Percentiles rank a stretch among this genome's conserved stretches.
Evolutionary conservation across 2,888 invertebrate species (phyloP).

Genomic region (Germaria angustata): DNA sequence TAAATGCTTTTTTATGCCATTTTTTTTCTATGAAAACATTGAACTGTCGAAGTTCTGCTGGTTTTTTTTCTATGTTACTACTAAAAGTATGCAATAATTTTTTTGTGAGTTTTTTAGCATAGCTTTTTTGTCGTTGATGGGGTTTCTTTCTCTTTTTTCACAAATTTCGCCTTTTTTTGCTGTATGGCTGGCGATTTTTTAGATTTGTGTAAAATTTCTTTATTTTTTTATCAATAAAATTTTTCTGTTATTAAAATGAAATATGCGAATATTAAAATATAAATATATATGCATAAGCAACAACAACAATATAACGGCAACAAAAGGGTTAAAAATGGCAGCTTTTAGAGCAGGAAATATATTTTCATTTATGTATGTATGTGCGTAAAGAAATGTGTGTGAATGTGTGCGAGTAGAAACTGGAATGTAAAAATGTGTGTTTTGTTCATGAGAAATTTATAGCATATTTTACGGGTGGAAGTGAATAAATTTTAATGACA

Average conservation of each 20-base stretch:
- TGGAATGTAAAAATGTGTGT: neutral
- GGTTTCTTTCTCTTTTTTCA: neutral
- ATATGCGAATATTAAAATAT: constrained; percentile 43
- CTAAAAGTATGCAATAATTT: constrained; percentile 45
- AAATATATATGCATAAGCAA: neutral
- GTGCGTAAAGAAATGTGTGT: neutral
- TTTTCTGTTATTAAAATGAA: constrained; percentile 48
- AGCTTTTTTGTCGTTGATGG: neutral
- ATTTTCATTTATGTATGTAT: neutral
- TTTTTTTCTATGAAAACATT: constrained; percentile 20
- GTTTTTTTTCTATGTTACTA: neutral
- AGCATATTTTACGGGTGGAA: constrained; percentile 32
- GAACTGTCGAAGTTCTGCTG: neutral
- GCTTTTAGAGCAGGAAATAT: constrained; percentile 16
- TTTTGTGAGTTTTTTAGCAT: neutral
- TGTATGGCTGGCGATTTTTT: neutral
- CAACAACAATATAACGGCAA: neutral
- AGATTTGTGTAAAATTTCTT: constrained; percentile 10
- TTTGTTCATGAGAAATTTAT: constrained; percentile 24
- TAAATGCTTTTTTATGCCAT: neutral
- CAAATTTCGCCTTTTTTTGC: neutral
- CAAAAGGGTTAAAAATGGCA: constrained; percentile 11
- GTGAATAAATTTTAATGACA: constrained; percentile 45
- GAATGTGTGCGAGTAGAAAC: neutral
- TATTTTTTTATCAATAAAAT: neutral